Percentiles rank a stretch among this genome's conserved stretches.
Evolutionary conservation across 1,140 invertebrate genomes (phyloP).

Genomic region (Caenorhabditis latens): DNA sequence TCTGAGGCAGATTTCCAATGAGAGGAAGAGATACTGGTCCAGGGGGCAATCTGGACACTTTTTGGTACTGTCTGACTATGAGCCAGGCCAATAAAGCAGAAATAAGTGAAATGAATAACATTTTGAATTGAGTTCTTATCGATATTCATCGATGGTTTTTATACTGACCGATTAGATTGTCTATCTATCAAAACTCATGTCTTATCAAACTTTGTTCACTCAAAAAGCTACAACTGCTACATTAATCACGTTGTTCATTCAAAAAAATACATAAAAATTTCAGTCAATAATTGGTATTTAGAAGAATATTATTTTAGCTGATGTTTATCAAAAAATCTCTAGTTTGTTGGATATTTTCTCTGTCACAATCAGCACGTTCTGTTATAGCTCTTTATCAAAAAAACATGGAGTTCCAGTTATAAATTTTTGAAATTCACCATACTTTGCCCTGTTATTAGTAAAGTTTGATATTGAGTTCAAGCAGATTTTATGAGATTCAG

Average conservation of each 20-base stretch:
- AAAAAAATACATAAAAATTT: too few relatives aligned
- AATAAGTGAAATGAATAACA: not conserved
- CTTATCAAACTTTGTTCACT: not conserved
- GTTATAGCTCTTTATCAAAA: too few relatives aligned
- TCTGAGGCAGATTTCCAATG: constrained; percentile 23
- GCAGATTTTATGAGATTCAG: too few relatives aligned
- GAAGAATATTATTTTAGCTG: too few relatives aligned
- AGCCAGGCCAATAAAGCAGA: not conserved
- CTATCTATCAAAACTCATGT: not conserved
- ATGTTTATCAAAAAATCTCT: too few relatives aligned
- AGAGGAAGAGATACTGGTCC: constrained; percentile 36
- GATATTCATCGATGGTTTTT: not conserved
- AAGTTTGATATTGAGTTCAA: too few relatives aligned
- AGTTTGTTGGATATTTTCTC: too few relatives aligned
- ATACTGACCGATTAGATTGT: not conserved
- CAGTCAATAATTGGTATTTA: too few relatives aligned
- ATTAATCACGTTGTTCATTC: not conserved
- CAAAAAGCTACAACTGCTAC: not conserved
- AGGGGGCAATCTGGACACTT: not conserved
- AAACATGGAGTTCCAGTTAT: too few relatives aligned
- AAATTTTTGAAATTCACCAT: too few relatives aligned
- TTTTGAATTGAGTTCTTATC: not conserved
- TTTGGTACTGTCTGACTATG: constrained; percentile 12
- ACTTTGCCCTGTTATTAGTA: too few relatives aligned
- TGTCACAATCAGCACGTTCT: too few relatives aligned